phyloP scores from a whole-genome alignment of 2,888 invertebrate species.

The Gnatocerus cornutus region DNA sequence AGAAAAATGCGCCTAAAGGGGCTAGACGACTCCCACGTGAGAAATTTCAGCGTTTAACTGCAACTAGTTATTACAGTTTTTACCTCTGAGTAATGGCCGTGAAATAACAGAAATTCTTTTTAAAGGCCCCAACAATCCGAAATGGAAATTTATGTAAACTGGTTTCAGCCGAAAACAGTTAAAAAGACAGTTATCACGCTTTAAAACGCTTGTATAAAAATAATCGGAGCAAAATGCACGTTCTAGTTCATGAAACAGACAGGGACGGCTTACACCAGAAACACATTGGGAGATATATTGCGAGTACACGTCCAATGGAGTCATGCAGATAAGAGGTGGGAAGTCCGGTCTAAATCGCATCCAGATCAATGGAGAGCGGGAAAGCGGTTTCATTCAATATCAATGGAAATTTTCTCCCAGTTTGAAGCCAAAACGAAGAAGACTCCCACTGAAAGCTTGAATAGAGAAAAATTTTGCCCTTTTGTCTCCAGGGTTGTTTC shows the following conservation, averaged over 20 bases:
- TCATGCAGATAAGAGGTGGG: slow-evolving; percentile 31
- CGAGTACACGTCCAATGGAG: slow-evolving; percentile 11
- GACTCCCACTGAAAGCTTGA: no score
- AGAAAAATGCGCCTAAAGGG: no score
- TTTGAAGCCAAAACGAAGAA: no score
- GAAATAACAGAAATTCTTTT: slow-evolving; percentile 11
- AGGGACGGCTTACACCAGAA: slow-evolving; percentile 26
- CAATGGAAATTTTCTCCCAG: slow-evolving; percentile 11
- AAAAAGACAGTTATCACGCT: slow-evolving; percentile 44
- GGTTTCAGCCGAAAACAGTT: slow-evolving; percentile 22
- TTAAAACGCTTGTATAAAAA: slow-evolving; percentile 32
- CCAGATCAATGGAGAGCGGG: slow-evolving; percentile 22
- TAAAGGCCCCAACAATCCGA: not conserved
- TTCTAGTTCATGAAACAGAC: slow-evolving; percentile 9
- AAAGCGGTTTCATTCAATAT: slow-evolving; percentile 10
- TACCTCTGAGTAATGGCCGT: slow-evolving; percentile 24
- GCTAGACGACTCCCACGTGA: no score
- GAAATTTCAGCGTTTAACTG: no score
- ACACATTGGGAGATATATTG: slow-evolving; percentile 31
- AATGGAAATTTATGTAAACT: slow-evolving; percentile 29
- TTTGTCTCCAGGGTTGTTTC: not conserved
- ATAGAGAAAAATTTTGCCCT: no score
- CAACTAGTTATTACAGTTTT: slow-evolving; percentile 30
- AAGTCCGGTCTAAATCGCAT: slow-evolving; percentile 25
- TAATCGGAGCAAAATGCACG: slow-evolving; percentile 22